These are phyloP conservation scores for Cephus runcator DNA, from an alignment of 2,888 invertebrate genomes.

Conservation along the genomic window DNA sequence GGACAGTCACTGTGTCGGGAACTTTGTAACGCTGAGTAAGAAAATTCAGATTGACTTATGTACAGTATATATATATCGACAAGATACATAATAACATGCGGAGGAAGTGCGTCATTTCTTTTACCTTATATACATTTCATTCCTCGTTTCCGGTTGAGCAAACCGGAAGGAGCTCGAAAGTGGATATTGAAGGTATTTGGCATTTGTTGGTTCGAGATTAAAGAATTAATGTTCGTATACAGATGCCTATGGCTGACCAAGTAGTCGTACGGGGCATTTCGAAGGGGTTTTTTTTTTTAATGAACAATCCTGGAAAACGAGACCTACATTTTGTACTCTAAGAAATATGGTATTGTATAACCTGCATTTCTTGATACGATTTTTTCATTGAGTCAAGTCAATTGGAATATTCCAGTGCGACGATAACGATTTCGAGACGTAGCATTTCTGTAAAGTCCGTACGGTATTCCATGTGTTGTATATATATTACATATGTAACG, in stretches of 20 bases:
- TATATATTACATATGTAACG: neutral
- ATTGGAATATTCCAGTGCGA: neutral
- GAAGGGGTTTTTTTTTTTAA: no score
- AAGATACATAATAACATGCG: conserved; percentile 35
- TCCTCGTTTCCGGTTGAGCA: conserved; percentile 12
- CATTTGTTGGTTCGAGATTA: neutral
- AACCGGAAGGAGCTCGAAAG: neutral
- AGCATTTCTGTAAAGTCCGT: neutral
- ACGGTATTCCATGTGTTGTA: neutral
- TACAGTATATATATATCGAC: neutral
- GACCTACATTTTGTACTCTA: neutral
- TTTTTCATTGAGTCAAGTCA: neutral
- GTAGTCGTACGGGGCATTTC: neutral
- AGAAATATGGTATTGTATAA: neutral
- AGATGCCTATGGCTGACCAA: neutral
- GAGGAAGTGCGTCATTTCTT: conserved; percentile 41
- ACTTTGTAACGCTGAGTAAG: neutral
- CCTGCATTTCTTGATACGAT: neutral
- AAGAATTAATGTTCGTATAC: neutral
- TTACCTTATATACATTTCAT: conserved; percentile 38
- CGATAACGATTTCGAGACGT: neutral
- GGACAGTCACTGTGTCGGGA: conserved; percentile 4
- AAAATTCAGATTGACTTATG: neutral
- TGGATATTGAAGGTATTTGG: conserved; percentile 2
- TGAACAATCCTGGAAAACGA: neutral